These are phyloP conservation scores for Caenorhabditis sp. DNA, from an alignment of 2,888 invertebrate genomes.

Conservation along the genomic window DNA sequence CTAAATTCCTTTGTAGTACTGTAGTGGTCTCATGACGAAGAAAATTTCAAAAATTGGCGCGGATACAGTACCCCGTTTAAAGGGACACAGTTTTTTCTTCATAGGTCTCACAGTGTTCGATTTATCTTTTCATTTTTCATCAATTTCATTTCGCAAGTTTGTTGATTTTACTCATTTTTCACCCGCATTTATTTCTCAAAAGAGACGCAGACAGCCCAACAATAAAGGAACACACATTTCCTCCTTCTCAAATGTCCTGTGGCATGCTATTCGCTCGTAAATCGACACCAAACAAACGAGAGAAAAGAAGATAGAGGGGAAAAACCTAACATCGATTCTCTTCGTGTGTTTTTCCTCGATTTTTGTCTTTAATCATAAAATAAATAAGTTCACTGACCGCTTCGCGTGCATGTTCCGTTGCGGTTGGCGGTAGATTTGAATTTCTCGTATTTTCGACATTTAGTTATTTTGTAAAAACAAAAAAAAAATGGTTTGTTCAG, in stretches of 20 bases:
- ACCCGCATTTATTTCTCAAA: background rate
- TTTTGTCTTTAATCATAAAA: conserved; percentile 22
- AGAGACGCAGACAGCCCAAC: conserved; percentile 18
- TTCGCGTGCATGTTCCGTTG: conserved; percentile 43
- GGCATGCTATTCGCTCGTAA: no score
- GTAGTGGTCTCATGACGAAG: background rate
- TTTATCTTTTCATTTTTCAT: no score
- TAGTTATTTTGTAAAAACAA: no score
- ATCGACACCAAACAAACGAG: no score
- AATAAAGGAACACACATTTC: conserved; percentile 6
- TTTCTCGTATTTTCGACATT: no score
- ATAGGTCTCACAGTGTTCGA: no score
- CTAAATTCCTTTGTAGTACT: background rate
- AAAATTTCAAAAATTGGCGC: background rate
- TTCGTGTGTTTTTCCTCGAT: conserved; percentile 1
- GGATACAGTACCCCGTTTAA: background rate
- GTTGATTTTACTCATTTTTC: no score
- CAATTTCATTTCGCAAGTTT: no score
- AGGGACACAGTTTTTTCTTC: background rate
- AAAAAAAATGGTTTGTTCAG: no score
- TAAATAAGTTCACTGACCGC: conserved; percentile 17
- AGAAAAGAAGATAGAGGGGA: no score
- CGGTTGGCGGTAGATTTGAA: conserved; percentile 12
- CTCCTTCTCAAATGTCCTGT: no score
- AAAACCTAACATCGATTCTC: background rate